Evolutionary conservation across 2,797 vertebrate species (phyloP).

Genomic region (Hippopotamyrus pictus): DNA sequence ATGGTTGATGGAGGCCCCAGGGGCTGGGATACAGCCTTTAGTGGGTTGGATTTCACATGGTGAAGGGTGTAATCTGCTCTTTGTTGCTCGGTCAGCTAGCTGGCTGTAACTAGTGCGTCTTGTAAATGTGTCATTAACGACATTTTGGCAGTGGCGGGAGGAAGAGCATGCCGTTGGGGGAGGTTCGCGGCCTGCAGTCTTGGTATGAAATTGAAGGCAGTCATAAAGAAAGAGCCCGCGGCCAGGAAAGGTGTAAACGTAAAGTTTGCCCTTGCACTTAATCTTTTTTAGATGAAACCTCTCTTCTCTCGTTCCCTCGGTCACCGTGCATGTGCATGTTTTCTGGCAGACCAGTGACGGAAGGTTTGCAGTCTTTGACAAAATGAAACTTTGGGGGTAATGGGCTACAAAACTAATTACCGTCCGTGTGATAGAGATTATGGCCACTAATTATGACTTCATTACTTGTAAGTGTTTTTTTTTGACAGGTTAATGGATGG

Average conservation of each 20-base stretch:
- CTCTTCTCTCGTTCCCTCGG: neutral
- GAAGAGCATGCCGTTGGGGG: neutral
- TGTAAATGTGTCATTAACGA: neutral
- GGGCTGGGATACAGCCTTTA: neutral
- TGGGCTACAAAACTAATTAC: neutral
- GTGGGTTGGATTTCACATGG: neutral
- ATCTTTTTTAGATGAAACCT: conserved; percentile 8
- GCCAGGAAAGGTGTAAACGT: neutral
- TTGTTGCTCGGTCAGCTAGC: neutral
- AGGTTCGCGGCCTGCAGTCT: neutral
- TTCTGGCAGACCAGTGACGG: neutral
- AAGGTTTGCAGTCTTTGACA: neutral
- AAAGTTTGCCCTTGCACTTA: conserved; percentile 12
- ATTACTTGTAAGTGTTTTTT: conserved; percentile 13
- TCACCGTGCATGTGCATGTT: neutral
- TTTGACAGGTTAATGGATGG: conserved; percentile 11
- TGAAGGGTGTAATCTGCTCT: neutral
- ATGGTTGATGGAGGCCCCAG: neutral
- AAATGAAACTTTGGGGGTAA: neutral
- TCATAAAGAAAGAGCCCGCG: neutral
- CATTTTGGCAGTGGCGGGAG: neutral
- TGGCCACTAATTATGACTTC: conserved; percentile 8
- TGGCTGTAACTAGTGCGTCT: neutral
- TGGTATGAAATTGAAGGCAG: neutral
- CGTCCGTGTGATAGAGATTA: neutral